Evolutionary conservation across 2,797 vertebrate species (phyloP).

Genomic region (Mionectes olivaceus): DNA sequence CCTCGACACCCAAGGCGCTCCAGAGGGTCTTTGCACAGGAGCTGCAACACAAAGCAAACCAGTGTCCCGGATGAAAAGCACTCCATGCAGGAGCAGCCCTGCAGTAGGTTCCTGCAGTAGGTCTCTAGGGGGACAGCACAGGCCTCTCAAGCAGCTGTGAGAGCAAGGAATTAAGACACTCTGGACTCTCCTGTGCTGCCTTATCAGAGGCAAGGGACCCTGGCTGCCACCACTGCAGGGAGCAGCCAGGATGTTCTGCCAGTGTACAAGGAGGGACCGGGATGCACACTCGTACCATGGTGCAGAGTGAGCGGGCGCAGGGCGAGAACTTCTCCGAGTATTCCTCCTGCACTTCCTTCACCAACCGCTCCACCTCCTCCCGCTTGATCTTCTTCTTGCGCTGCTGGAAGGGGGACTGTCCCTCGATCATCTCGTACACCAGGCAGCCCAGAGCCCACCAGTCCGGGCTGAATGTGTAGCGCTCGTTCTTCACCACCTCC

Average conservation of each 20-base stretch:
- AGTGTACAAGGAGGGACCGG: background rate
- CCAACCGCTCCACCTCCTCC: slow-evolving; percentile 94
- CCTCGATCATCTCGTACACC: slow-evolving; percentile 98
- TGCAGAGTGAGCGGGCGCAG: slow-evolving; percentile 89
- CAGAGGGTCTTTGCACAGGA: slow-evolving; percentile 91
- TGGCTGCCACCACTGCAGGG: background rate
- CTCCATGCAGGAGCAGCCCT: background rate
- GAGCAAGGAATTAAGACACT: background rate
- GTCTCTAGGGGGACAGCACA: background rate
- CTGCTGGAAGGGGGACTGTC: slow-evolving; percentile 98
- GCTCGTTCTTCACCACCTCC: slow-evolving; percentile 95
- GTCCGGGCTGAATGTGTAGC: slow-evolving; percentile 95
- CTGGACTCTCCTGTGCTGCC: background rate
- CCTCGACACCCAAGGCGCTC: slow-evolving; percentile 89
- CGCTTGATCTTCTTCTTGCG: slow-evolving; percentile 97
- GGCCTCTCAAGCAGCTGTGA: background rate
- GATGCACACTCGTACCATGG: slow-evolving; percentile 81
- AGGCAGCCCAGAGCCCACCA: slow-evolving; percentile 98
- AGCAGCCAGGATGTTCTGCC: background rate
- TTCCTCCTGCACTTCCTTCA: slow-evolving; percentile 91
- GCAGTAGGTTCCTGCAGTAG: background rate
- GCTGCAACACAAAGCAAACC: slow-evolving; percentile 70
- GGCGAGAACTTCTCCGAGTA: slow-evolving; percentile 91
- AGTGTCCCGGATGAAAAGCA: background rate
- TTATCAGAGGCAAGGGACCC: background rate